phyloP scores from a whole-genome alignment of 2,113 vertebrate species.

The Apodemus speciosus region DNA sequence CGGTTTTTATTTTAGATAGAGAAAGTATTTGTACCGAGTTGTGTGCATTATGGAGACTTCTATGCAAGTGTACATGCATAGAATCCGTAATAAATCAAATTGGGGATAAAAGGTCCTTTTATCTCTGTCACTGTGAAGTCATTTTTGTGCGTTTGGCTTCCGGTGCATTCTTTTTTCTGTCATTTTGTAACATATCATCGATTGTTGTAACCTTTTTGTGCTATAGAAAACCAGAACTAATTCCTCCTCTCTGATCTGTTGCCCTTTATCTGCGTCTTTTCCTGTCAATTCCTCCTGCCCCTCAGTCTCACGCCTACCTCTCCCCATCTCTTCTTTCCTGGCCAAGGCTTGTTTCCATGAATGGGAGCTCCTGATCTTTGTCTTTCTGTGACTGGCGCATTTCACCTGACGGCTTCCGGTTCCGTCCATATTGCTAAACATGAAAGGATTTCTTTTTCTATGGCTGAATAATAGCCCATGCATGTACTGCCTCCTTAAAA shows the following conservation, averaged over 20 bases:
- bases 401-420: background rate
- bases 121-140: background rate
- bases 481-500: background rate
- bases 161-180: background rate
- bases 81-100: background rate
- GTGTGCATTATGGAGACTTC: background rate
- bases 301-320: background rate
- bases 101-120: background rate
- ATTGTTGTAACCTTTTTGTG: background rate
- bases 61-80: no score
- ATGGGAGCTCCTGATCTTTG: no score
- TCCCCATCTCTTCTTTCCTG: background rate
- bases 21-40: background rate
- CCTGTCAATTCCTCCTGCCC: background rate
- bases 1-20: background rate
- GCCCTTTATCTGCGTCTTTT: background rate
- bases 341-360: background rate
- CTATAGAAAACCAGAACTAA: background rate
- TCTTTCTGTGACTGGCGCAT: background rate
- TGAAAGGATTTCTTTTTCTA: background rate
- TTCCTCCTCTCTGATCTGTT: background rate
- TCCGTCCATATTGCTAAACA: background rate
- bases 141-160: background rate
- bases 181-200: background rate
- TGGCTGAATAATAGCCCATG: background rate